Conservation (phyloP, 2,113 vertebrate species). For the Eptesicus fuscus region DNA sequence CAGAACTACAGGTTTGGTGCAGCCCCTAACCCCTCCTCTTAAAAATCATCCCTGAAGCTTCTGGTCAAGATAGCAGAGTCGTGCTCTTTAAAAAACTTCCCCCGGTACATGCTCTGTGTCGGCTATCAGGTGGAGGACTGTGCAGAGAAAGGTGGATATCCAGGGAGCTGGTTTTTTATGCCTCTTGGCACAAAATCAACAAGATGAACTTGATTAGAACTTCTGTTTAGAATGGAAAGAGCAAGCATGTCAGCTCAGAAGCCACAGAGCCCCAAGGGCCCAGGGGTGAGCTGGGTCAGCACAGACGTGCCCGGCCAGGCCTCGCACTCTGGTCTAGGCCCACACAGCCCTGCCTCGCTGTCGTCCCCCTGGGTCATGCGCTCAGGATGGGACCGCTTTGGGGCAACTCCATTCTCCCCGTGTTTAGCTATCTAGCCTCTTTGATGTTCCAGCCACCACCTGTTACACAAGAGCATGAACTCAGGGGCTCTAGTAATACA, state of each 20-base stretch:
- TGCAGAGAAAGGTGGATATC: rapidly evolving
- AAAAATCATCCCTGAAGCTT: neutral
- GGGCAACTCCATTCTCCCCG: neutral
- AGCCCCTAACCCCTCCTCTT: neutral
- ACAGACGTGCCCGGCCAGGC: neutral
- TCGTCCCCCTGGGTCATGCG: neutral
- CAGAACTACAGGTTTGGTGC: neutral
- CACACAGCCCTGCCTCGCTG: neutral
- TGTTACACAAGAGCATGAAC: neutral
- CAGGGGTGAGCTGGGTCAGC: neutral
- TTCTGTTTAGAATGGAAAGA: neutral
- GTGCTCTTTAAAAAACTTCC: neutral
- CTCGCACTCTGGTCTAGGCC: neutral
- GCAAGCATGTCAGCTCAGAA: neutral
- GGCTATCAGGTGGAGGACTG: rapidly evolving
- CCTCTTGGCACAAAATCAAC: neutral
- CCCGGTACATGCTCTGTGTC: neutral
- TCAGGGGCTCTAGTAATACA: neutral
- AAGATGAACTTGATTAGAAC: neutral
- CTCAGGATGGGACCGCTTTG: neutral
- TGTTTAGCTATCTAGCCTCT: neutral
- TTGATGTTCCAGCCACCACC: neutral
- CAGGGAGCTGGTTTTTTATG: neutral
- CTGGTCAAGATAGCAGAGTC: neutral
- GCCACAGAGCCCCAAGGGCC: neutral